Evolutionary conservation across 1,140 invertebrate species (phyloP).

Genomic region (Ostrea edulis): DNA sequence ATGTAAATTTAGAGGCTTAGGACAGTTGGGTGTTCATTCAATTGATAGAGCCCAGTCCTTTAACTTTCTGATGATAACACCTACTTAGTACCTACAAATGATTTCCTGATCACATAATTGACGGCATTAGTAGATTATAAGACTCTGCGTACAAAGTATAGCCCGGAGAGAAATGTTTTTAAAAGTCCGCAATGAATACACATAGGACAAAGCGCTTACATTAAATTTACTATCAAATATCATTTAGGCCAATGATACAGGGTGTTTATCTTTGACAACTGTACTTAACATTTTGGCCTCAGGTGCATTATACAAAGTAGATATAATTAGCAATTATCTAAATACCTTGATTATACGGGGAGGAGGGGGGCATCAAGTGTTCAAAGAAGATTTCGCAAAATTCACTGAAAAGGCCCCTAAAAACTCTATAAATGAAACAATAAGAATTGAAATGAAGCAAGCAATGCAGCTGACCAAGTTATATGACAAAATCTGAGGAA

Average conservation of each 20-base stretch:
- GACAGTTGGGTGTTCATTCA: neutral
- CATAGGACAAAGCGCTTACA: neutral
- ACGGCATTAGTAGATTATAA: neutral
- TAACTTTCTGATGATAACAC: neutral
- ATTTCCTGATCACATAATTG: neutral
- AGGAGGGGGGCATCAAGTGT: too few species aligned
- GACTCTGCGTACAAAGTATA: neutral
- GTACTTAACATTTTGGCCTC: neutral
- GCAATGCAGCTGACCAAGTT: too few species aligned
- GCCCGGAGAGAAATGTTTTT: neutral
- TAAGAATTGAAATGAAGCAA: too few species aligned
- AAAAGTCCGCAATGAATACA: neutral
- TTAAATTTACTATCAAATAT: slow-evolving; percentile 11
- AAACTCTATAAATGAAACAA: too few species aligned
- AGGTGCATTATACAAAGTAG: neutral
- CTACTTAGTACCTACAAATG: slow-evolving; percentile 14
- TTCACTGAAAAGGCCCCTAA: too few species aligned
- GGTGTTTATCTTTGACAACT: neutral
- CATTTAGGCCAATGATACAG: slow-evolving; percentile 8
- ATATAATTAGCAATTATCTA: neutral
- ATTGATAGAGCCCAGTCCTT: neutral
- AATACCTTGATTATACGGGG: neutral
- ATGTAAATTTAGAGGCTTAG: too few species aligned
- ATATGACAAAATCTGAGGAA: too few species aligned
- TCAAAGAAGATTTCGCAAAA: too few species aligned